Conservation (phyloP, 2,797 vertebrate species). For the Vespertilio murinus region DNA sequence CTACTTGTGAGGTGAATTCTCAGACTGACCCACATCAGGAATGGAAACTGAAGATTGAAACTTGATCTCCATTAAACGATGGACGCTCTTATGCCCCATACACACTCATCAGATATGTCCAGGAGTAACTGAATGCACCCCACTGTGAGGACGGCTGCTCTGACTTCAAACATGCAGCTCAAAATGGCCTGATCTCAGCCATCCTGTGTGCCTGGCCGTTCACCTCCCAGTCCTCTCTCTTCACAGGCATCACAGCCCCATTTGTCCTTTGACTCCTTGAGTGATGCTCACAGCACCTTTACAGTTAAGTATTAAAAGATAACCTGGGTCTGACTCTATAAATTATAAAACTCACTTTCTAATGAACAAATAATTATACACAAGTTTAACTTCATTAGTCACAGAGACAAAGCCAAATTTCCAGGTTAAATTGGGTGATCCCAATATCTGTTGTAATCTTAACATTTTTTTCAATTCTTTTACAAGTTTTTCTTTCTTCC, state of each 20-base stretch:
- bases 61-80: neutral
- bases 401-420: neutral
- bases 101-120: neutral
- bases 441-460: neutral
- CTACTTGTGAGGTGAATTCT: neutral
- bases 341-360: neutral
- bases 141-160: neutral
- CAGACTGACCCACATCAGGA: neutral
- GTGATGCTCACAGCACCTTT: neutral
- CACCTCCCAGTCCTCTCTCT: neutral
- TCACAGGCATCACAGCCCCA: neutral
- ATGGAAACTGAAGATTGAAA: neutral
- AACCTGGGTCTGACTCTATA: neutral
- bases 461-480: neutral
- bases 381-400: neutral
- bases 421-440: neutral
- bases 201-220: fast-evolving
- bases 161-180: neutral
- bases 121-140: no score
- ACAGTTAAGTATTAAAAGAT: neutral
- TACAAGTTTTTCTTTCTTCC: neutral
- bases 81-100: neutral
- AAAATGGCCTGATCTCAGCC: no score
- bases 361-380: neutral
- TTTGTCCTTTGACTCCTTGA: neutral